A percentile compares a stretch with the other conserved stretches of the same genome.
These are phyloP conservation scores for Sesamia nonagrioides DNA, from an alignment of 1,140 invertebrate genomes.

Conservation along the genomic window DNA sequence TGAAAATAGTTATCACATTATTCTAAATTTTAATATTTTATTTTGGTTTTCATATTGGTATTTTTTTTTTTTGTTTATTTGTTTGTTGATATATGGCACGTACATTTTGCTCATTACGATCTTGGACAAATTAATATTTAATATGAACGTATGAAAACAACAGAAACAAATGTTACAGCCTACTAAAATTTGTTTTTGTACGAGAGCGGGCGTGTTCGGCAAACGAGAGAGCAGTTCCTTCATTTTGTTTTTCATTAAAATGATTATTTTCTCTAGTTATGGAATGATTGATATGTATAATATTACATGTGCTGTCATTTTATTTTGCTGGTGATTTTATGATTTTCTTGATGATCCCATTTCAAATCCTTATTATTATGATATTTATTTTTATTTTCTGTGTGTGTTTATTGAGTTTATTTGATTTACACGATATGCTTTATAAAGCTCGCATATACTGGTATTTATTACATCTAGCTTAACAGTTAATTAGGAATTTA, in stretches of 20 bases:
- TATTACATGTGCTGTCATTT: conserved; percentile 25
- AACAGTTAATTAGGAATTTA: background rate
- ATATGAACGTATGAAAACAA: conserved; percentile 1
- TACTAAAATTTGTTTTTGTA: conserved; percentile 17
- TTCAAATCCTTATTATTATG: conserved; percentile 12
- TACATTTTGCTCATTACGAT: conserved; percentile 36
- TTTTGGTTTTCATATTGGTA: conserved; percentile 5
- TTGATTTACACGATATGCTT: background rate
- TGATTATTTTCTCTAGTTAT: conserved; percentile 2
- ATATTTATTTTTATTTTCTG: background rate
- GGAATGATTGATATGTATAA: background rate
- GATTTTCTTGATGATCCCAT: too few relatives aligned
- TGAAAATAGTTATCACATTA: background rate
- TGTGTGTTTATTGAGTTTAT: background rate
- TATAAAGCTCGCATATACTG: background rate
- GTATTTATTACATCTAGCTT: too few relatives aligned
- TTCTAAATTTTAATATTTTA: conserved; percentile 21
- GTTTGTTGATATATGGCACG: background rate
- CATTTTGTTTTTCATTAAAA: conserved; percentile 28
- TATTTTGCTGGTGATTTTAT: conserved; percentile 25
- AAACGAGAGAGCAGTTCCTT: conserved; percentile 41
- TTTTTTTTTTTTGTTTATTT: conserved; percentile 20
- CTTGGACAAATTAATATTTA: conserved; percentile 36
- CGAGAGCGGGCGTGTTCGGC: conserved; percentile 47
- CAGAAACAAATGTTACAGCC: conserved; percentile 47